A percentile compares a stretch with the other conserved stretches of the same genome.
These are phyloP conservation scores for Pseudoatta argentina DNA, from an alignment of 1,140 invertebrate genomes.

Conservation along the genomic window DNA sequence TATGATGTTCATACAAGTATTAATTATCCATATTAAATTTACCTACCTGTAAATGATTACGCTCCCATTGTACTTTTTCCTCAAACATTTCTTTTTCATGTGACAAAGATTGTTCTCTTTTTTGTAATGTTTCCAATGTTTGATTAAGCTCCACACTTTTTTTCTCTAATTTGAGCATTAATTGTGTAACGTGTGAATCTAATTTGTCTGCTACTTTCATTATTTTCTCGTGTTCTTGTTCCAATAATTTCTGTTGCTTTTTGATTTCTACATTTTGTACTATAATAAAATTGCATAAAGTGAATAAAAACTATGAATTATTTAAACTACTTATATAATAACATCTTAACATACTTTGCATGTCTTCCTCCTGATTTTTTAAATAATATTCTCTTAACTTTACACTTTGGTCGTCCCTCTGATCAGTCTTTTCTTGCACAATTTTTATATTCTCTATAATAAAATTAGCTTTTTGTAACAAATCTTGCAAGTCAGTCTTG, in stretches of 20 bases:
- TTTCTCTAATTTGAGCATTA: conserved; percentile 79
- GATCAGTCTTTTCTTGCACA: conserved; percentile 76
- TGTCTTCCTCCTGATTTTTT: conserved; percentile 77
- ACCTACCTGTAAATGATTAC: conserved; percentile 79
- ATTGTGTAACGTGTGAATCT: conserved; percentile 69
- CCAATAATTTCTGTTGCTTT: conserved; percentile 75
- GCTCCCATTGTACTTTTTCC: conserved; percentile 82
- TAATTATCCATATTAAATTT: conserved; percentile 11
- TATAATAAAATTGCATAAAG: conserved; percentile 58
- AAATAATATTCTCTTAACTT: conserved; percentile 74
- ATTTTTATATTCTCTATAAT: conserved; percentile 76
- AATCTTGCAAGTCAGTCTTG: conserved; percentile 77
- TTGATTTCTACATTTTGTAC: conserved; percentile 78
- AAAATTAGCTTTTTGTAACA: conserved; percentile 78
- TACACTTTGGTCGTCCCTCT: conserved; percentile 72
- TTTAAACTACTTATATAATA: conserved; percentile 20
- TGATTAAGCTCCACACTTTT: conserved; percentile 75
- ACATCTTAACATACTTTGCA: conserved; percentile 76
- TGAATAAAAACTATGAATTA: neutral
- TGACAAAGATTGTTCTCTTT: conserved; percentile 75
- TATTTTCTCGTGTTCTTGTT: conserved; percentile 78
- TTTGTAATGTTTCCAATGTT: conserved; percentile 77
- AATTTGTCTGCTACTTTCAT: conserved; percentile 76
- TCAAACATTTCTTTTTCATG: conserved; percentile 81
- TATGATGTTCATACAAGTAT: conserved; percentile 1